Evolutionary conservation across 1,140 invertebrate genomes (phyloP).

Genomic region (Drosophila equinoxialis): DNA sequence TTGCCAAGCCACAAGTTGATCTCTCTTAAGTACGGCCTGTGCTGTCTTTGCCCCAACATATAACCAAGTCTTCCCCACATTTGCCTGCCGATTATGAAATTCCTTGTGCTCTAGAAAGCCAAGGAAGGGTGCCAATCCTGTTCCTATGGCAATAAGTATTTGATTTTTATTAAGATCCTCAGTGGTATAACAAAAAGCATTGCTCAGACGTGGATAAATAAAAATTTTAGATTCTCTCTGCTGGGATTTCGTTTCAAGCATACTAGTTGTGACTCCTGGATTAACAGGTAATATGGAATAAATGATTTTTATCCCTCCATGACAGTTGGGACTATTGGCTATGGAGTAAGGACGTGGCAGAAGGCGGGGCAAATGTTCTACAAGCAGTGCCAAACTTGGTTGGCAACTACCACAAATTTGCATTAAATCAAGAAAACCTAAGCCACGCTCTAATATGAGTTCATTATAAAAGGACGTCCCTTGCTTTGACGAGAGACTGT

Average conservation of each 20-base stretch:
- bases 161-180: conserved; percentile 85
- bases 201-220: conserved; percentile 87
- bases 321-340: conserved; percentile 86
- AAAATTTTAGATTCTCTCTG: conserved; percentile 72
- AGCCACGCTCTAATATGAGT: conserved; percentile 56
- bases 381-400: conserved; percentile 86
- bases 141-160: conserved; percentile 92
- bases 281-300: conserved; percentile 84
- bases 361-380: conserved; percentile 89
- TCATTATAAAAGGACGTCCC: conserved; percentile 56
- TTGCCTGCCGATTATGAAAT: conserved; percentile 52
- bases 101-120: conserved; percentile 86
- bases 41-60: conserved; percentile 91
- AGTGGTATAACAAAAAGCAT: conserved; percentile 84
- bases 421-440: conserved; percentile 87
- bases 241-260: conserved; percentile 42
- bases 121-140: conserved; percentile 92
- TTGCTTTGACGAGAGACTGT: conserved; percentile 68
- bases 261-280: conserved; percentile 64
- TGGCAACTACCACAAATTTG: conserved; percentile 86
- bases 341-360: conserved; percentile 92
- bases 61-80: conserved; percentile 84
- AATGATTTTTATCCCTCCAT: conserved; percentile 85
- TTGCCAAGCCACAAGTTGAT: conserved; percentile 79
- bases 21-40: conserved; percentile 83